Conservation (phyloP, 2,797 vertebrate genomes). For the Anableps anableps region DNA sequence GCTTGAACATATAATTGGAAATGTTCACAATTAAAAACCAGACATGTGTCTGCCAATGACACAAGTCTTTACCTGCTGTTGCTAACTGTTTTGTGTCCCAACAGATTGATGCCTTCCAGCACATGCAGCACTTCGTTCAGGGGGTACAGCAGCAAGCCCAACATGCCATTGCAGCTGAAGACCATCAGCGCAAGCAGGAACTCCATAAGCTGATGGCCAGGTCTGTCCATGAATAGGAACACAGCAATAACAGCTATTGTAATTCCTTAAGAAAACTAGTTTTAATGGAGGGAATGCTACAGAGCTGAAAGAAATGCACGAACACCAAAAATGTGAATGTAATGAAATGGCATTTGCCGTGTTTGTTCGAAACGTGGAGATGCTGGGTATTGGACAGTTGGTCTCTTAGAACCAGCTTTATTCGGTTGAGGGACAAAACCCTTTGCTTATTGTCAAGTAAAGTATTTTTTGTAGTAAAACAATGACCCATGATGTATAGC, state of each 20-base stretch:
- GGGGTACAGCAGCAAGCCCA: constrained; percentile 97
- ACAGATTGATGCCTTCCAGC: constrained; percentile 98
- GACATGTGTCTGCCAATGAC: too few relatives aligned
- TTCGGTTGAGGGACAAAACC: too few relatives aligned
- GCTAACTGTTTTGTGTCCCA: constrained; percentile 14
- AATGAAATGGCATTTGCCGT: not conserved
- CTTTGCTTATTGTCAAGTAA: not conserved
- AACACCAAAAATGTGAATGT: not conserved
- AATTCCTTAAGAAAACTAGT: constrained; percentile 1
- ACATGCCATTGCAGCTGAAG: constrained; percentile 91
- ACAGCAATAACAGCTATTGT: not conserved
- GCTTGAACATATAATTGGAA: not conserved
- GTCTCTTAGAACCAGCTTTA: not conserved
- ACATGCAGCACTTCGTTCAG: constrained; percentile 99
- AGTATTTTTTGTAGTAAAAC: not conserved
- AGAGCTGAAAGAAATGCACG: not conserved
- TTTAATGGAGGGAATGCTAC: not conserved
- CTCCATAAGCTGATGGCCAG: constrained; percentile 99
- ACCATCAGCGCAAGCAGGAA: constrained; percentile 96
- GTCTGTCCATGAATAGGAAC: constrained; percentile 72
- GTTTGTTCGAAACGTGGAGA: not conserved
- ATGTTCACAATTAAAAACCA: not conserved
- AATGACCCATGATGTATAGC: not conserved
- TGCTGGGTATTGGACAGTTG: not conserved
- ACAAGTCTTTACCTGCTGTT: not conserved